Evolutionary conservation across 2,888 invertebrate species (phyloP).

Genomic region (Chouioia cunea): DNA sequence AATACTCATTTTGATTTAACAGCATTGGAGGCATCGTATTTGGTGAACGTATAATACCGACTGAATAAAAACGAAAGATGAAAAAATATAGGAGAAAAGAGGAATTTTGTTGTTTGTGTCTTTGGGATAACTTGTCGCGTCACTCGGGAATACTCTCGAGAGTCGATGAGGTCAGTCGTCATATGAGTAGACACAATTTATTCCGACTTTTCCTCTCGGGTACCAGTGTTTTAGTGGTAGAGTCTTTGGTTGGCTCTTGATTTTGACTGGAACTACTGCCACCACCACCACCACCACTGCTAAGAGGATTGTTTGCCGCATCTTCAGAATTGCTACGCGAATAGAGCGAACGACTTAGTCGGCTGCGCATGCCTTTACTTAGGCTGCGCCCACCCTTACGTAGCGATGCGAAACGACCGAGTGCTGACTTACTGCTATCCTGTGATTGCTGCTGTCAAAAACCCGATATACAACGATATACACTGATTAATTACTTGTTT

Average conservation of each 20-base stretch:
- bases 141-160: conserved; percentile 66
- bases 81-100: neutral
- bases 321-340: conserved; percentile 65
- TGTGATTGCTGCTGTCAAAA: conserved; percentile 22
- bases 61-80: too few relatives aligned
- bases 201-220: conserved; percentile 65
- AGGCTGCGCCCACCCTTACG: conserved; percentile 70
- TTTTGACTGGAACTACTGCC: neutral
- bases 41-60: too few relatives aligned
- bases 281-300: neutral
- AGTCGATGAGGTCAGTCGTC: conserved; percentile 65
- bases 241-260: neutral
- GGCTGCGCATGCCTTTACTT: conserved; percentile 71
- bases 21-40: too few relatives aligned
- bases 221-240: conserved; percentile 56
- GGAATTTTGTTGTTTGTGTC: neutral
- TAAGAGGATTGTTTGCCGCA: conserved; percentile 29
- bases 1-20: too few relatives aligned
- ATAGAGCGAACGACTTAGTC: conserved; percentile 72
- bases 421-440: conserved; percentile 54
- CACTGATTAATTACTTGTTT: too few relatives aligned
- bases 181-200: conserved; percentile 65
- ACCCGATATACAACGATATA: too few relatives aligned
- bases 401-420: conserved; percentile 69
- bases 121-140: neutral